phyloP scores from a whole-genome alignment of 2,113 vertebrate genomes.

The Barbus barbus region DNA sequence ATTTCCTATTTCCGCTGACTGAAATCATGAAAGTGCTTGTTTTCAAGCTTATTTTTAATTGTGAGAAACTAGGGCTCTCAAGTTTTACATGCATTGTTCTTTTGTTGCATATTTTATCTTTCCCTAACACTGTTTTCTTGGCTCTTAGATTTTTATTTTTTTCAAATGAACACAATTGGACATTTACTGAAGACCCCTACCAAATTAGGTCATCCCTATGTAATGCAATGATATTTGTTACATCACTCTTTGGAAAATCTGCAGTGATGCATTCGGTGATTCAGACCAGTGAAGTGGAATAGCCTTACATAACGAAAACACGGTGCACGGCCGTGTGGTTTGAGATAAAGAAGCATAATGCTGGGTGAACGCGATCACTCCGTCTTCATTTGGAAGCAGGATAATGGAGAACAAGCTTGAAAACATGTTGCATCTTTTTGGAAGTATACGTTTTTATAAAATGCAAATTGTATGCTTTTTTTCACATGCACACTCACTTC shows the following conservation, averaged over 20 bases:
- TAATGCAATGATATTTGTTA: background rate
- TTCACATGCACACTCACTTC: background rate
- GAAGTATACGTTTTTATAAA: background rate
- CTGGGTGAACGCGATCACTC: background rate
- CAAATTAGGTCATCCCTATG: background rate
- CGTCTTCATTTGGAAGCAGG: background rate
- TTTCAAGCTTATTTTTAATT: background rate
- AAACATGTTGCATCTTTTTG: background rate
- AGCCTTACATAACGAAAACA: constrained; percentile 44
- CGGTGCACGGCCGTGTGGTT: background rate
- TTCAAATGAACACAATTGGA: background rate
- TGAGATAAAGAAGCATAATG: background rate
- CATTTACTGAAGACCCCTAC: background rate
- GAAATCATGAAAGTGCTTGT: background rate
- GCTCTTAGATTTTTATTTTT: background rate
- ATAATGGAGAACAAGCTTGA: background rate
- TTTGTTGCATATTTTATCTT: background rate
- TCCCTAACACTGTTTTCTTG: background rate
- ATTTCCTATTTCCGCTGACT: background rate
- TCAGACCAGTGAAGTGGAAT: constrained; percentile 44
- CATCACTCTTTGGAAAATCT: constrained; percentile 32
- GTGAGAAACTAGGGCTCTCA: background rate
- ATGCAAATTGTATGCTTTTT: background rate
- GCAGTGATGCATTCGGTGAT: constrained; percentile 1
- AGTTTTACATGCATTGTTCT: background rate